A percentile compares a stretch with the other conserved stretches of the same genome.
These are phyloP conservation scores for Champsocephalus esox DNA, from an alignment of 2,797 vertebrate species.

Conservation along the genomic window DNA sequence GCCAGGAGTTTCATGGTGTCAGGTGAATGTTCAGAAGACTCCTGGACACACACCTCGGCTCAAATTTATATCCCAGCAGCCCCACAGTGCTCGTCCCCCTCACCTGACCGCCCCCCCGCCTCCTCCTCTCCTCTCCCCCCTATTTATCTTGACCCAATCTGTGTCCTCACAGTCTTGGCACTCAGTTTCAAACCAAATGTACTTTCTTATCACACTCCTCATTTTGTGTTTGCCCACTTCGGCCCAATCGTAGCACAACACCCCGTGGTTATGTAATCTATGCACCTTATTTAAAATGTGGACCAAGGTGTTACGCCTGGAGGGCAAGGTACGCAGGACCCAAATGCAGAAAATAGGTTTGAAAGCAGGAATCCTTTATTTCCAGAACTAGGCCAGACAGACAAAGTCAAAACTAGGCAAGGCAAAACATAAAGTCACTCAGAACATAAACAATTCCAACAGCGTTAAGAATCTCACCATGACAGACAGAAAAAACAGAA, in stretches of 20 bases:
- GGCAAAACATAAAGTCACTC: too few species aligned
- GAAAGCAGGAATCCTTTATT: too few species aligned
- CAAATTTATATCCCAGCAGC: conserved; percentile 70
- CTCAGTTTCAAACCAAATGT: background rate
- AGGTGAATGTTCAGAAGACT: conserved; percentile 64
- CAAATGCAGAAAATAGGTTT: too few species aligned
- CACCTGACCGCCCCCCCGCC: background rate
- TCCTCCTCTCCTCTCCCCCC: background rate
- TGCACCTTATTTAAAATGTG: conserved; percentile 10
- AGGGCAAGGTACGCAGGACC: too few species aligned
- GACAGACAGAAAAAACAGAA: too few species aligned
- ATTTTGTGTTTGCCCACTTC: conserved; percentile 35
- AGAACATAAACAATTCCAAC: too few species aligned
- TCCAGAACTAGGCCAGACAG: too few species aligned
- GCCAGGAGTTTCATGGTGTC: conserved; percentile 76
- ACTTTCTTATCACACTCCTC: conserved; percentile 40
- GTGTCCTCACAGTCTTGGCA: conserved; percentile 18
- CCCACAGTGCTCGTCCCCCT: background rate
- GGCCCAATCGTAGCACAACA: background rate
- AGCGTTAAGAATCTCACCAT: too few species aligned
- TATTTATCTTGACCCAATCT: conserved; percentile 9
- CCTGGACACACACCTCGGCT: conserved; percentile 22
- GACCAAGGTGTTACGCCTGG: conserved; percentile 31
- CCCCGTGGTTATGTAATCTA: conserved; percentile 35
- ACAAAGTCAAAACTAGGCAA: too few species aligned